Evolutionary conservation across 2,113 vertebrate genomes (phyloP), one percentile per base, ranked within the genome.

Genomic region (Clarias gariepinus): DNA sequence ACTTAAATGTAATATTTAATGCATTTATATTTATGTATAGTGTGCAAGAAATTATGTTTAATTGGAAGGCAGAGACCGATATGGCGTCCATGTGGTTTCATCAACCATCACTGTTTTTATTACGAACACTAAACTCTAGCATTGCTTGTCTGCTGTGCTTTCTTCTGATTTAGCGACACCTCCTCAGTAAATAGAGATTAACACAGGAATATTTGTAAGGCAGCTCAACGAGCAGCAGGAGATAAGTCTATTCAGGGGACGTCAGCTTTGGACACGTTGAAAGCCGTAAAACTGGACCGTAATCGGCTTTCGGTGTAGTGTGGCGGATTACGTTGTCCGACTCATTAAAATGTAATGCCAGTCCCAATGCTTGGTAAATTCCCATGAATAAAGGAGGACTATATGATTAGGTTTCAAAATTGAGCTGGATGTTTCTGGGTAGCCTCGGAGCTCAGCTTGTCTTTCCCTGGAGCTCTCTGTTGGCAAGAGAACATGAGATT

Each of bases 321-420:
- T 86, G 71, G 55, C 57, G 81, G 89, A 90, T 90, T 90, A 90
- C n/a, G 76, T 41, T 55, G 74, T 78, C 78, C 71, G 53, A 87
- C 86, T 90, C 88, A 89, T 90, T 90, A 86, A 88, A 90, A 87
- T 86, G 86, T 86, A 89, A 90, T 58, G 81, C 83, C 64, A 79
- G 63, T 33, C 53, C 82, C 68, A 80, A 68, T n/a, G 82, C 81
- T 83, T 68, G n/a, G 80, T 57, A 90, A 83, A 84, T 87, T 88
- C 89, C 81, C 85, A n/a, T 1, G 5, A 52, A 87, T 85, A 81
- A 85, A 85, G 85, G 55, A 87, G 57, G 84, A 88, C 82, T 88
- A 85, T 80, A 85, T 87, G 87, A 87, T 87, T 89, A 83, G 63
- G 83, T 90, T 88, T 88, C 73, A 28, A 85, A 84, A 87, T 85